Evolutionary conservation across 2,797 vertebrate species (phyloP).

Genomic region (Chelon labrosus): DNA sequence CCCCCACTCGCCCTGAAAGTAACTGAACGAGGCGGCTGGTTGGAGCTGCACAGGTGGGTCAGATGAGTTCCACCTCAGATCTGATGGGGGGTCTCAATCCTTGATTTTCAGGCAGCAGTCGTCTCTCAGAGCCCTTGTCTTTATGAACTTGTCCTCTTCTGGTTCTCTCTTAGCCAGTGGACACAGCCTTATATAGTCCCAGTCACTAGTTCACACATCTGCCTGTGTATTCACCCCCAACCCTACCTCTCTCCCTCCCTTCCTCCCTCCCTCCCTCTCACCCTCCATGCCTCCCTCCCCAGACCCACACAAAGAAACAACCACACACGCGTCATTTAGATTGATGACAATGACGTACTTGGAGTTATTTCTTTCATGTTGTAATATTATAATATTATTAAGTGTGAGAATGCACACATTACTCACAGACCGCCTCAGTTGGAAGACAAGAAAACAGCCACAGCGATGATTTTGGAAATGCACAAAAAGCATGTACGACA

Average conservation of each 20-base stretch:
- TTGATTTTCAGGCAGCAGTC: neutral
- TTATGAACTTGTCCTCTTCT: conserved; percentile 23
- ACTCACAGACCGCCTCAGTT: conserved; percentile 11
- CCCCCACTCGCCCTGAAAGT: conserved; percentile 15
- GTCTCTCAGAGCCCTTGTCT: neutral
- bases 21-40: neutral
- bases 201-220: conserved; percentile 53
- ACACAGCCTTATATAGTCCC: conserved; percentile 66
- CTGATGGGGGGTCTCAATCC: conserved; percentile 16
- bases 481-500: neutral
- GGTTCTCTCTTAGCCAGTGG: conserved; percentile 34
- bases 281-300: conserved; percentile 3
- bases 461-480: neutral
- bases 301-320: neutral
- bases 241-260: neutral
- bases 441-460: neutral
- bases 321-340: conserved; percentile 54
- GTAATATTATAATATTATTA: conserved; percentile 27
- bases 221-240: conserved; percentile 38
- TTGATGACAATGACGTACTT: conserved; percentile 68
- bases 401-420: conserved; percentile 24
- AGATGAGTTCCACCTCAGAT: conserved; percentile 34
- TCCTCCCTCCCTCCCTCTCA: conserved; percentile 1
- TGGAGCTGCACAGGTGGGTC: conserved; percentile 24
- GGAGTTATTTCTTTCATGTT: conserved; percentile 56